Evolutionary conservation across 2,113 vertebrate genomes (phyloP).

Genomic region (Ictalurus furcatus): DNA sequence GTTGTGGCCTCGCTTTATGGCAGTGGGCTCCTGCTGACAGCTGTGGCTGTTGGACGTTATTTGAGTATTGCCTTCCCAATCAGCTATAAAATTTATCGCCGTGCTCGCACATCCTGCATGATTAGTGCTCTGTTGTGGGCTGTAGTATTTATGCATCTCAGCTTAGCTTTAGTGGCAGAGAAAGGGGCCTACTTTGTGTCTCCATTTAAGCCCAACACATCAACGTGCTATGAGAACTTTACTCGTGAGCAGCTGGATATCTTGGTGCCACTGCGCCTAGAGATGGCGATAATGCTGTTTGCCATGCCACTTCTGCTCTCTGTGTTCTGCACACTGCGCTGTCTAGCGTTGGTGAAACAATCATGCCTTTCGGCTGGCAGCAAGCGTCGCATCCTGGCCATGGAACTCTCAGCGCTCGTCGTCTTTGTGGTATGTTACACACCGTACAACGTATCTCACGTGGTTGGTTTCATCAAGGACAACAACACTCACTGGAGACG

Average conservation of each 20-base stretch:
- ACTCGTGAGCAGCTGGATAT: constrained; percentile 66
- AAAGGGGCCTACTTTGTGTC: constrained; percentile 64
- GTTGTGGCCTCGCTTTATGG: constrained; percentile 76
- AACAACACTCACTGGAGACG: constrained; percentile 67
- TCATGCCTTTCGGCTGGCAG: constrained; percentile 63
- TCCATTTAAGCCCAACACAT: constrained; percentile 30
- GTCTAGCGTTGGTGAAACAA: constrained; percentile 70
- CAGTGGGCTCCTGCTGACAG: constrained; percentile 76
- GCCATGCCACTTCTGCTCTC: constrained; percentile 70
- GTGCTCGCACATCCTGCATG: constrained; percentile 67
- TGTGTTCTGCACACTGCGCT: constrained; percentile 72
- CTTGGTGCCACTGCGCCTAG: constrained; percentile 73
- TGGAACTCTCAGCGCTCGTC: constrained; percentile 70
- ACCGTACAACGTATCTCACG: constrained; percentile 78
- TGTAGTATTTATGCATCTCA: constrained; percentile 69
- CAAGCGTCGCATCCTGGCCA: constrained; percentile 69
- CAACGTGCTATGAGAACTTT: constrained; percentile 71
- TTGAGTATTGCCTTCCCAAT: constrained; percentile 79
- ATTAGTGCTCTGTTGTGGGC: constrained; percentile 71
- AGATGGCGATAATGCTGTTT: constrained; percentile 74
- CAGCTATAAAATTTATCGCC: constrained; percentile 76
- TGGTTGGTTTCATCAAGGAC: constrained; percentile 66
- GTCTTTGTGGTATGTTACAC: constrained; percentile 79
- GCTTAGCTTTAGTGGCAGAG: constrained; percentile 63
- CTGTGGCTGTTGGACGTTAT: constrained; percentile 75